Percentiles rank a stretch among this genome's conserved stretches.
These are phyloP conservation scores for Malurus melanocephalus DNA, from an alignment of 2,113 vertebrate genomes.

Conservation along the genomic window DNA sequence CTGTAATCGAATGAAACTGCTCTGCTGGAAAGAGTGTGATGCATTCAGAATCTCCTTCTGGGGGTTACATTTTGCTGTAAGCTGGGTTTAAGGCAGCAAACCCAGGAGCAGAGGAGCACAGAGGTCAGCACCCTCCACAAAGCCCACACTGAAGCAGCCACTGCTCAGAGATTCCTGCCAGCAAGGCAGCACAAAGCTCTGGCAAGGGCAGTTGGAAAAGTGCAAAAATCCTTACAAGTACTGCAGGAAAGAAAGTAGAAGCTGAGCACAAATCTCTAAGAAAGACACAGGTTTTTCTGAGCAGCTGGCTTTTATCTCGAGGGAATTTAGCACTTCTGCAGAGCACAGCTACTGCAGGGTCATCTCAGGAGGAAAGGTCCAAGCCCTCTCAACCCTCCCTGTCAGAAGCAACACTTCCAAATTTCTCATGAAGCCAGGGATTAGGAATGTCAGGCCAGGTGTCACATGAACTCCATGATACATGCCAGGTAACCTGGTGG, in stretches of 20 bases:
- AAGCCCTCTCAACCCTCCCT: neutral
- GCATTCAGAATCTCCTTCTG: neutral
- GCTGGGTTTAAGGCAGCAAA: neutral
- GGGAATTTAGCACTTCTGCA: conserved; percentile 32
- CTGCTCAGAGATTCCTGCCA: neutral
- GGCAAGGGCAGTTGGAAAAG: neutral
- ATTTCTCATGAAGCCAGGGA: neutral
- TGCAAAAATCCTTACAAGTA: neutral
- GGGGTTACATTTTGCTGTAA: neutral
- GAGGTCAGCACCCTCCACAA: neutral
- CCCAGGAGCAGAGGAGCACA: neutral
- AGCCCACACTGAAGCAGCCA: neutral
- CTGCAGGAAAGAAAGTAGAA: neutral
- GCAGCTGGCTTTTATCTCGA: neutral
- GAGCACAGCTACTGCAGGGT: neutral
- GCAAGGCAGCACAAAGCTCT: neutral
- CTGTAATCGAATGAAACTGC: neutral
- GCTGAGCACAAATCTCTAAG: neutral
- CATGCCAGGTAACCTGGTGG: neutral
- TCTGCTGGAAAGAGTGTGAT: neutral
- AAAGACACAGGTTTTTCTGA: neutral
- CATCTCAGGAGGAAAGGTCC: conserved; percentile 9
- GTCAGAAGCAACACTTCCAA: neutral
- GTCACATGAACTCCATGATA: neutral
- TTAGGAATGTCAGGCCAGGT: neutral